Conservation (phyloP, 2,113 vertebrate species). For the Cottus gobio region DNA sequence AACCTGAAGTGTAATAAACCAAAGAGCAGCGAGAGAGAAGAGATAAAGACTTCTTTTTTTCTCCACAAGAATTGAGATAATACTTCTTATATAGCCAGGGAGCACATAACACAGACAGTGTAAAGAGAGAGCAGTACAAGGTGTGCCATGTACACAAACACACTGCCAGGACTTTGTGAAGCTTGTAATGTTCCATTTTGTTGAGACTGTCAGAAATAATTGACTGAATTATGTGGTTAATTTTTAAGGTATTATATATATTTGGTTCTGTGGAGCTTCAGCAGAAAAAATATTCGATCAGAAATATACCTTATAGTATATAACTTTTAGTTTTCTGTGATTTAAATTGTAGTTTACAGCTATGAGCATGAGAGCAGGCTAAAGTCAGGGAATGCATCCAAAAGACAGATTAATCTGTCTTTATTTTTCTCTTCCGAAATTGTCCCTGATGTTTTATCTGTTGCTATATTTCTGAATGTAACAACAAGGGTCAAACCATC, state of each 20-base stretch:
- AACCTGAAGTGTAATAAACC: conserved; percentile 75
- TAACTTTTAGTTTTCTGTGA: not conserved
- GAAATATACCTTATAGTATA: conserved; percentile 19
- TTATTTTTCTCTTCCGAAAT: not conserved
- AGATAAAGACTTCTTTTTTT: conserved; percentile 63
- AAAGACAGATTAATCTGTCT: conserved; percentile 19
- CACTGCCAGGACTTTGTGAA: conserved; percentile 7
- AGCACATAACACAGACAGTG: conserved; percentile 18
- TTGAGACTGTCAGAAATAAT: not conserved
- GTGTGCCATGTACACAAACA: conserved; percentile 17
- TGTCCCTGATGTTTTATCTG: conserved; percentile 54
- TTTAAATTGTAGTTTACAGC: conserved; percentile 19
- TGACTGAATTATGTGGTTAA: not conserved
- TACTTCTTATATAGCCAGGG: conserved; percentile 15
- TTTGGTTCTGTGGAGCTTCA: not conserved
- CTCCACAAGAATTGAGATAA: conserved; percentile 62
- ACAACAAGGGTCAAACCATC: conserved; percentile 59
- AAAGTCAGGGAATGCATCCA: not conserved
- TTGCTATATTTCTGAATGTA: conserved; percentile 59
- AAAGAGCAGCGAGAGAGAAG: conserved; percentile 68
- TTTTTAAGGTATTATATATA: not conserved
- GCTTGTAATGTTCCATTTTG: not conserved
- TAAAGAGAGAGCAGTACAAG: conserved; percentile 14
- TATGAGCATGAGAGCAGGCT: not conserved
- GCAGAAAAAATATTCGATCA: conserved; percentile 17